These are phyloP conservation scores for Pangasianodon hypophthalmus DNA, from an alignment of 2,113 vertebrate genomes.

Conservation along the genomic window DNA sequence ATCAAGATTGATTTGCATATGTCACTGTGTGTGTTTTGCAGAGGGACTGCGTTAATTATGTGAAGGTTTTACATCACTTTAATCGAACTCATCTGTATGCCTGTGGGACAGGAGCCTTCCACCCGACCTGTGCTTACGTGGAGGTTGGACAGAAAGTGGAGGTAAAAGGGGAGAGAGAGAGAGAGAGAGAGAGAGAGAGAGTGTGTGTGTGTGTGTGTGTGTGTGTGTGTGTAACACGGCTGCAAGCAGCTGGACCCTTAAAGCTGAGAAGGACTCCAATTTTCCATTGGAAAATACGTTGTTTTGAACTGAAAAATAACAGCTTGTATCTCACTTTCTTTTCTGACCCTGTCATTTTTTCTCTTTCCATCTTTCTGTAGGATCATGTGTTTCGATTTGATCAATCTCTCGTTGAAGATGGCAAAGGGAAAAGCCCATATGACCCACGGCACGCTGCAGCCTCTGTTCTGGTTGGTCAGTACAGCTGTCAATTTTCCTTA, in stretches of 20 bases:
- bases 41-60: slow-evolving; percentile 95
- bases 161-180: slow-evolving; percentile 71
- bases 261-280: not conserved
- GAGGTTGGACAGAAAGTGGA: slow-evolving; percentile 86
- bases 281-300: slow-evolving; percentile 15
- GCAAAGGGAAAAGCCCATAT: slow-evolving; percentile 95
- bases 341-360: not conserved
- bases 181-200: not conserved
- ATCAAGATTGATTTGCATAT: slow-evolving; percentile 47
- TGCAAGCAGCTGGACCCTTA: not conserved
- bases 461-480: slow-evolving; percentile 89
- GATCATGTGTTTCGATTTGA: slow-evolving; percentile 86
- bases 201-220: not conserved
- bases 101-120: slow-evolving; percentile 95
- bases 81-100: slow-evolving; percentile 91
- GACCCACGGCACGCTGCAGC: slow-evolving; percentile 86
- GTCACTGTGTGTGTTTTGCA: slow-evolving; percentile 62
- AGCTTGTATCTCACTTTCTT: slow-evolving; percentile 11
- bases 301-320: slow-evolving; percentile 14
- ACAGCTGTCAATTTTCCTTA: not conserved
- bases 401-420: slow-evolving; percentile 77
- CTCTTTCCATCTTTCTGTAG: slow-evolving; percentile 64
- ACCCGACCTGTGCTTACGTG: slow-evolving; percentile 87
- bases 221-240: not conserved
- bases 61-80: slow-evolving; percentile 90